These are phyloP conservation scores for Poeciliopsis presidionis DNA, from an alignment of 2,797 vertebrate genomes.

Conservation along the genomic window DNA sequence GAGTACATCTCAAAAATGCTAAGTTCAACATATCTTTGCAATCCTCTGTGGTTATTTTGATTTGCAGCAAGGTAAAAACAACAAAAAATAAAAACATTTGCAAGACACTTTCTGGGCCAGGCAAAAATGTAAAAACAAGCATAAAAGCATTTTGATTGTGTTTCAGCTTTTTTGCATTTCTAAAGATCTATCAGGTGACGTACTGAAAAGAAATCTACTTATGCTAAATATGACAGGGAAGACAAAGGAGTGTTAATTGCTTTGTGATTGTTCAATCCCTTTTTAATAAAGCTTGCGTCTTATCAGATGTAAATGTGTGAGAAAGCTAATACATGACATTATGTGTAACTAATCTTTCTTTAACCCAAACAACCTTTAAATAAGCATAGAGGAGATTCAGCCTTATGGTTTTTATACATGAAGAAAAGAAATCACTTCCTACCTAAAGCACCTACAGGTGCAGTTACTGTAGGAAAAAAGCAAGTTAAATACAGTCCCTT, in stretches of 20 bases:
- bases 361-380: not conserved
- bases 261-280: not conserved
- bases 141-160: not conserved
- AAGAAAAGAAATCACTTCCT: not conserved
- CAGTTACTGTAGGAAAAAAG: not conserved
- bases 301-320: not conserved
- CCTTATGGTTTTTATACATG: not conserved
- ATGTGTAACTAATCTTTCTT: not conserved
- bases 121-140: not conserved
- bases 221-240: not conserved
- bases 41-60: not conserved
- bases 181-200: not conserved
- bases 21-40: not conserved
- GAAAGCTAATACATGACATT: not conserved
- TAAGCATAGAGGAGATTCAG: not conserved
- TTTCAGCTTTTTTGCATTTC: not conserved
- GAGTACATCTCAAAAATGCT: not conserved
- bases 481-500: not conserved
- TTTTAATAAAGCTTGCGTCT: not conserved
- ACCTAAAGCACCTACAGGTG: not conserved
- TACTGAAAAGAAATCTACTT: not conserved
- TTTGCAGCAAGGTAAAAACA: not conserved
- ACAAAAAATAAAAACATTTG: fast-evolving
- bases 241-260: not conserved
- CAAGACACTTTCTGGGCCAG: not conserved